Evolutionary conservation across 2,888 invertebrate genomes (phyloP).

Genomic region (Agrotis puta): DNA sequence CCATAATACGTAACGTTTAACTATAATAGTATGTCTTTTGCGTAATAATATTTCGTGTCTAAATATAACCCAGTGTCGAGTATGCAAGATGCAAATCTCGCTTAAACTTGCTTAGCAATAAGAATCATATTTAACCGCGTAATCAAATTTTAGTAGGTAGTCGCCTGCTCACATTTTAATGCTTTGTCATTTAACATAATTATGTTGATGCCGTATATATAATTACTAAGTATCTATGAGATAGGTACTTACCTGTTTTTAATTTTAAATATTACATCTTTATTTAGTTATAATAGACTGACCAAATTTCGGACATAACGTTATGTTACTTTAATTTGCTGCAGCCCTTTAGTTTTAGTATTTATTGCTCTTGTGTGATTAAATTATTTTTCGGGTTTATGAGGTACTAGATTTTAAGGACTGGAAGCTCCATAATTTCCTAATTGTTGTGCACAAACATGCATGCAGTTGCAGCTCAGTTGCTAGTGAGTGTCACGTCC

Average conservation of each 20-base stretch:
- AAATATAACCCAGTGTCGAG: slow-evolving; percentile 22
- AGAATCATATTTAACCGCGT: slow-evolving; percentile 43
- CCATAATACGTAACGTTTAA: slow-evolving; percentile 45
- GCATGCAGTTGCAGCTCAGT: slow-evolving; percentile 11
- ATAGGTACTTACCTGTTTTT: slow-evolving; percentile 11
- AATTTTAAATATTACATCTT: background rate
- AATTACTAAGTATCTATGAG: slow-evolving; percentile 14
- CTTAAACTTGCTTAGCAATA: slow-evolving; percentile 41
- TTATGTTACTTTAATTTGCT: slow-evolving; percentile 14
- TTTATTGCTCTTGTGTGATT: slow-evolving; percentile 39
- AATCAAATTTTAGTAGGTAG: slow-evolving; percentile 33
- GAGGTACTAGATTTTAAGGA: slow-evolving; percentile 34
- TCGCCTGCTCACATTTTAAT: slow-evolving; percentile 23
- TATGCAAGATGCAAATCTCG: slow-evolving; percentile 43
- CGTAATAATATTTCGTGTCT: slow-evolving; percentile 30
- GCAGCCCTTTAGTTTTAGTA: slow-evolving; percentile 43
- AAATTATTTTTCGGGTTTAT: slow-evolving; percentile 28
- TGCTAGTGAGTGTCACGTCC: slow-evolving; percentile 8
- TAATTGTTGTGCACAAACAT: slow-evolving; percentile 34
- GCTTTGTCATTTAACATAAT: background rate
- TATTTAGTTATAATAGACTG: slow-evolving; percentile 16
- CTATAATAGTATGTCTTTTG: slow-evolving; percentile 25
- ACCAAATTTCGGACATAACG: slow-evolving; percentile 20
- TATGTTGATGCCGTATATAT: slow-evolving; percentile 1
- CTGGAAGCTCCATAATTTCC: slow-evolving; percentile 33